phyloP scores from a whole-genome alignment of 2,888 invertebrate genomes.

The Hemithea aestivaria region DNA sequence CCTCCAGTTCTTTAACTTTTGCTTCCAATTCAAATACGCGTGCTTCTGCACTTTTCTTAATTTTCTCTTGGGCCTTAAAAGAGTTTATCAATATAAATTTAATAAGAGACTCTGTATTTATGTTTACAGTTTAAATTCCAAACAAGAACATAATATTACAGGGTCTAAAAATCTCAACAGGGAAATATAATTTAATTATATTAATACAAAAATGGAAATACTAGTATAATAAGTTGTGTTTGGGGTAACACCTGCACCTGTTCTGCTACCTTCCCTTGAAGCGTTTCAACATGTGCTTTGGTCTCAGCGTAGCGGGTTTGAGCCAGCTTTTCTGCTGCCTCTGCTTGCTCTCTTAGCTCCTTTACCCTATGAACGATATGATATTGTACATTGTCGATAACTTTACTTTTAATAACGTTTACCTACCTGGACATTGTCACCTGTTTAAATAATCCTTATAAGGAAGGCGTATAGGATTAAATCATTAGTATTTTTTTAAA shows the following conservation, averaged over 20 bases:
- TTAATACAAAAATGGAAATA: too few species aligned
- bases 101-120: too few species aligned
- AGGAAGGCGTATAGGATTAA: too few species aligned
- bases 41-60: conserved; percentile 34
- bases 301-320: conserved; percentile 39
- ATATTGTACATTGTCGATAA: too few species aligned
- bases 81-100: too few species aligned
- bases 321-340: conserved; percentile 40
- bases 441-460: too few species aligned
- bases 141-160: too few species aligned
- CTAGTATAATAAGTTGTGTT: conserved; percentile 18
- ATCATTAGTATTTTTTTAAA: too few species aligned
- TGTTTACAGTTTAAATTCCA: too few species aligned
- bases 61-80: conserved; percentile 43
- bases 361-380: conserved; percentile 48
- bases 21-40: conserved; percentile 42
- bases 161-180: neutral
- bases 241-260: conserved; percentile 48
- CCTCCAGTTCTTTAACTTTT: conserved; percentile 51
- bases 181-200: too few species aligned
- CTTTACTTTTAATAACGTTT: too few species aligned
- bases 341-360: conserved; percentile 56
- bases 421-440: too few species aligned
- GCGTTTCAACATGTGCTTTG: conserved; percentile 39
- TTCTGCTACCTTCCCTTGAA: conserved; percentile 60